Evolutionary conservation across 2,888 invertebrate genomes (phyloP).

Genomic region (Dryobotodes eremita): DNA sequence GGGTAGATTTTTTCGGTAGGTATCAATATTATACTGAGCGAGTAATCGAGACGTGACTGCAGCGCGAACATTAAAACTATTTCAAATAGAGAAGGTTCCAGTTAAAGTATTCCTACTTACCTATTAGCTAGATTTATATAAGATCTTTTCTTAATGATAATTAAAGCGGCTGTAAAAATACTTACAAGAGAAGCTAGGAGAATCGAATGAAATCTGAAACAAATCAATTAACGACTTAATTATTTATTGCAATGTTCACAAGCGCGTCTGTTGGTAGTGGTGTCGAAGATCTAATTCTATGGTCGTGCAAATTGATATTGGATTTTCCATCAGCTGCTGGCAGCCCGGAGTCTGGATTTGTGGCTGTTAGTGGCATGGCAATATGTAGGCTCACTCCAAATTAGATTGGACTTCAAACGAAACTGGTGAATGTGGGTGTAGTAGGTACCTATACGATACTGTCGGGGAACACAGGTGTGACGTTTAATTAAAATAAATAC

Average conservation of each 20-base stretch:
- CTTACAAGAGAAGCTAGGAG: conserved; percentile 69
- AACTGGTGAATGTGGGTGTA: not conserved
- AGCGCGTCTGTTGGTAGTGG: not conserved
- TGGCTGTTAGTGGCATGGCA: not conserved
- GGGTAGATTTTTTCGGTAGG: too few relatives aligned
- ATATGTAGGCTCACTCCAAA: not conserved
- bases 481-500: not conserved
- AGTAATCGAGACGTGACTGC: too few relatives aligned
- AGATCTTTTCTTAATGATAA: not conserved
- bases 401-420: not conserved
- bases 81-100: not conserved
- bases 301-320: not conserved
- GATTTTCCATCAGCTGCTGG: not conserved
- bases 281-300: not conserved
- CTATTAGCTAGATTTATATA: too few relatives aligned
- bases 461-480: not conserved
- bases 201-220: conserved; percentile 73
- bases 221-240: conserved; percentile 23
- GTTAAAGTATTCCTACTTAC: too few relatives aligned
- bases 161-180: conserved; percentile 20
- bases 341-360: not conserved
- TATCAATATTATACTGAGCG: too few relatives aligned
- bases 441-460: not conserved
- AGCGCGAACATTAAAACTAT: too few relatives aligned
- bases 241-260: not conserved